phyloP scores from a whole-genome alignment of 1,140 invertebrate species.

The Whitmania pigra region DNA sequence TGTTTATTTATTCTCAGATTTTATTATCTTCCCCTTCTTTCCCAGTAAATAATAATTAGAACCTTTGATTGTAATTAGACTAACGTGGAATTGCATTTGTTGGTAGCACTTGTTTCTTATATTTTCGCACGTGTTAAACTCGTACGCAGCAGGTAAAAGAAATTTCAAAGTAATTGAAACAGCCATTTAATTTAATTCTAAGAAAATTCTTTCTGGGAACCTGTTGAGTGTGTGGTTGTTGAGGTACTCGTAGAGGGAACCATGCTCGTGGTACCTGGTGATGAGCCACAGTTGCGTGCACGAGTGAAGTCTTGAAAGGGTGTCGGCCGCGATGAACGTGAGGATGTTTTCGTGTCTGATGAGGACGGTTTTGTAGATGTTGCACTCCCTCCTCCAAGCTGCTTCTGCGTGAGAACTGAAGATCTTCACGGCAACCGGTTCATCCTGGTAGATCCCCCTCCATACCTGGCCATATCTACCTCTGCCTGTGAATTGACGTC shows the following conservation, averaged over 20 bases:
- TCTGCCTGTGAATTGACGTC: slow-evolving; percentile 51
- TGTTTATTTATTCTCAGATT: too few species aligned
- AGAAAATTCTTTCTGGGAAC: not conserved
- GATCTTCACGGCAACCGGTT: slow-evolving; percentile 78
- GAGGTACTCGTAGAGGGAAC: slow-evolving; percentile 75
- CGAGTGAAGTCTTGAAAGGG: slow-evolving; percentile 50
- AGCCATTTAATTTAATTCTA: not conserved
- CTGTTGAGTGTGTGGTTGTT: slow-evolving; percentile 13
- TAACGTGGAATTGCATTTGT: too few species aligned
- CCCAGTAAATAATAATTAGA: too few species aligned
- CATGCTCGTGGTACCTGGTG: slow-evolving; percentile 80
- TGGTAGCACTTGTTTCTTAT: too few species aligned
- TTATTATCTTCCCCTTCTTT: too few species aligned
- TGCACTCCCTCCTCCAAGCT: slow-evolving; percentile 74
- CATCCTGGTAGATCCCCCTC: slow-evolving; percentile 70
- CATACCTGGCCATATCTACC: slow-evolving; percentile 80
- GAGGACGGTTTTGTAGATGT: slow-evolving; percentile 75
- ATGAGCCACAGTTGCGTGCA: slow-evolving; percentile 65
- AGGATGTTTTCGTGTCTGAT: slow-evolving; percentile 85
- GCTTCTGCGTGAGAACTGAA: slow-evolving; percentile 75
- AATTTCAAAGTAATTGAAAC: too few species aligned
- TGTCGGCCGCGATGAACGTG: slow-evolving; percentile 43
- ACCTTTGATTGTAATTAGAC: too few species aligned
- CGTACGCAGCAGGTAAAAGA: too few species aligned
- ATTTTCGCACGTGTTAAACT: too few species aligned